Conservation (phyloP, 2,113 vertebrate genomes). For the Tapirus terrestris region DNA sequence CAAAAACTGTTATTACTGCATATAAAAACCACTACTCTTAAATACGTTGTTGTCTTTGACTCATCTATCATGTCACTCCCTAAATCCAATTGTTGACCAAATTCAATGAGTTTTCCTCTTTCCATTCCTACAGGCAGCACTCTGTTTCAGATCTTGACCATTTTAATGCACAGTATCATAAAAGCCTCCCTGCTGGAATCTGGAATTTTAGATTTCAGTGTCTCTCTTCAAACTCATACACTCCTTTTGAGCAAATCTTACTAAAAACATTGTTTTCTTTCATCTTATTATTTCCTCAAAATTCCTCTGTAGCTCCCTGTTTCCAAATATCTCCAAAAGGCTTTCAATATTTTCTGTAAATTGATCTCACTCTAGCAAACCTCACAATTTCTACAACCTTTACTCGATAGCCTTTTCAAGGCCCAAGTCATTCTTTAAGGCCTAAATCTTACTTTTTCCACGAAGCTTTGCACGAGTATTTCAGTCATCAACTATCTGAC, state of each 20-base stretch:
- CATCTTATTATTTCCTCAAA: slow-evolving; percentile 12
- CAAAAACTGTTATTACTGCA: slow-evolving; percentile 4
- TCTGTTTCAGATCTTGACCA: neutral
- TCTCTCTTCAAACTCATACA: neutral
- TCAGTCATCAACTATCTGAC: neutral
- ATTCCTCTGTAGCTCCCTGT: neutral
- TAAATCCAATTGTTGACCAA: slow-evolving; percentile 14
- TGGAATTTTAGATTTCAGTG: slow-evolving; percentile 31
- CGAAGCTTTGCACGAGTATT: neutral
- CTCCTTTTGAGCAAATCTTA: neutral
- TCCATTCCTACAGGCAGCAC: neutral
- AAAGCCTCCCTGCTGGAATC: neutral
- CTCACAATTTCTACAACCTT: slow-evolving; percentile 10
- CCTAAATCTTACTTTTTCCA: neutral
- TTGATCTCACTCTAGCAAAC: neutral
- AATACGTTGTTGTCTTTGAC: neutral
- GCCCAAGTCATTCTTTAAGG: slow-evolving; percentile 8
- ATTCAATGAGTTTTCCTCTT: slow-evolving; percentile 26
- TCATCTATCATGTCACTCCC: neutral
- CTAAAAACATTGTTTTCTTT: slow-evolving; percentile 18
- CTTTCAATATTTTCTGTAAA: slow-evolving; percentile 35
- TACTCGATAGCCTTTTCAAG: slow-evolving; percentile 42
- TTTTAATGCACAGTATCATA: neutral
- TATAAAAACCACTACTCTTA: slow-evolving; percentile 37
- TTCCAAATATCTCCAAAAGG: neutral